phyloP scores from a whole-genome alignment of 2,113 vertebrate species.

The Acanthisitta chloris region DNA sequence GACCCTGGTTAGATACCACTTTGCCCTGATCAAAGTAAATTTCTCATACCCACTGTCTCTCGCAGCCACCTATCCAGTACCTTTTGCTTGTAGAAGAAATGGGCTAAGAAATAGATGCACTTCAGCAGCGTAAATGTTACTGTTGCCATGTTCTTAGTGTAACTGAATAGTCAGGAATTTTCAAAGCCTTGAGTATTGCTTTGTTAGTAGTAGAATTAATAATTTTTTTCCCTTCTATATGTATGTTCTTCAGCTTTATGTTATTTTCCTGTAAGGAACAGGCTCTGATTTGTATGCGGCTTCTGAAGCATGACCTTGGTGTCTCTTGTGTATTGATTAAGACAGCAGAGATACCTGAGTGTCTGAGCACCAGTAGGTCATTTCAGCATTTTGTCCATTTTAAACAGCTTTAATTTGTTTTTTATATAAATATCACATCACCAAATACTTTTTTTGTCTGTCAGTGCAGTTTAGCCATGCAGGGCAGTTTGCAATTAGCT shows the following conservation, averaged over 20 bases:
- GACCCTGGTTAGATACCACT: not conserved
- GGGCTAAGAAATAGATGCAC: not conserved
- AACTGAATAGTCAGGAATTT: not conserved
- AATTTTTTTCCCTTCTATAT: not conserved
- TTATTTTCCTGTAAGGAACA: not conserved
- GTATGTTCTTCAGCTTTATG: not conserved
- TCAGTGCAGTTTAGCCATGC: not conserved
- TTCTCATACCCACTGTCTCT: not conserved
- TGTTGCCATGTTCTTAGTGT: not conserved
- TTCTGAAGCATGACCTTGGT: conserved; percentile 37
- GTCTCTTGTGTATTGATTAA: conserved; percentile 46
- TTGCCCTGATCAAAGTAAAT: not conserved
- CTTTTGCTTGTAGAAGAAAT: not conserved
- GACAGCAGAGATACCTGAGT: conserved; percentile 20
- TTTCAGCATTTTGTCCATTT: conserved; percentile 15
- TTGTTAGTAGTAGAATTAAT: not conserved
- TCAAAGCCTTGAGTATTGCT: not conserved
- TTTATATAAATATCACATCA: not conserved
- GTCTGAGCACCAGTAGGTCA: not conserved
- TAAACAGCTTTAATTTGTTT: conserved; percentile 16
- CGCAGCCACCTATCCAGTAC: not conserved
- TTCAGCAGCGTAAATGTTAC: not conserved
- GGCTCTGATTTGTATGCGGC: conserved; percentile 24
- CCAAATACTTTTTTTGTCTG: not conserved
- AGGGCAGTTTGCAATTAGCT: not conserved